Evolutionary conservation across 2,888 invertebrate species (phyloP).

Genomic region (Patella depressa): DNA sequence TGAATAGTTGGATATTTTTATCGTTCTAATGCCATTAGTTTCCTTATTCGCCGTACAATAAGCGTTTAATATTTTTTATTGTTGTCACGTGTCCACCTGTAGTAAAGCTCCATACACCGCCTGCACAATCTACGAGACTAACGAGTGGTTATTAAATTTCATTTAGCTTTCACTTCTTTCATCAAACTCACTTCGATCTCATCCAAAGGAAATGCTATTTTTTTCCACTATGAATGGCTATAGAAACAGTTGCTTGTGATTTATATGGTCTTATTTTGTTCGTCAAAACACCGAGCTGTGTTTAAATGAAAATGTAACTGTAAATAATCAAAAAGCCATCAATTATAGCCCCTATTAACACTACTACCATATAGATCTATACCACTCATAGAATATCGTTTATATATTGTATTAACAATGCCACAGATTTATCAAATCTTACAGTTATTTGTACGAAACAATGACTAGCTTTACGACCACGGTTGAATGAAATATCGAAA

Average conservation of each 20-base stretch:
- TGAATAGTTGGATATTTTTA: too few species aligned
- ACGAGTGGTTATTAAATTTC: constrained; percentile 11
- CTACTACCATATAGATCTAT: background rate
- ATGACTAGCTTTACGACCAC: background rate
- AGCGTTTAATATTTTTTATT: too few species aligned
- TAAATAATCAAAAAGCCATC: constrained; percentile 9
- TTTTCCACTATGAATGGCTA: background rate
- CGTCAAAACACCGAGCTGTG: background rate
- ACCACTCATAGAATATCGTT: background rate
- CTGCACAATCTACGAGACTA: background rate
- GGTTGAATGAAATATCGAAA: background rate
- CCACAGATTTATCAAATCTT: constrained; percentile 2
- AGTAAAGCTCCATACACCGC: background rate
- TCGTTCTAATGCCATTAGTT: too few species aligned
- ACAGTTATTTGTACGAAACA: background rate
- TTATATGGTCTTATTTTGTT: background rate
- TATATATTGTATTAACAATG: constrained; percentile 4
- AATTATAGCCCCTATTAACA: background rate
- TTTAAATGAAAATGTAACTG: background rate
- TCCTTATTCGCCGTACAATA: too few species aligned
- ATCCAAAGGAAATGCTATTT: background rate
- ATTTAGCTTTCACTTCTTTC: background rate
- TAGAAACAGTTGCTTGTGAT: background rate
- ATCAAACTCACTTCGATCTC: background rate
- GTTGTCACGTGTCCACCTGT: too few species aligned